A percentile compares a stretch with the other conserved stretches of the same genome.
Evolutionary conservation across 2,113 vertebrate species (phyloP).

Genomic region (Macrotus californicus): DNA sequence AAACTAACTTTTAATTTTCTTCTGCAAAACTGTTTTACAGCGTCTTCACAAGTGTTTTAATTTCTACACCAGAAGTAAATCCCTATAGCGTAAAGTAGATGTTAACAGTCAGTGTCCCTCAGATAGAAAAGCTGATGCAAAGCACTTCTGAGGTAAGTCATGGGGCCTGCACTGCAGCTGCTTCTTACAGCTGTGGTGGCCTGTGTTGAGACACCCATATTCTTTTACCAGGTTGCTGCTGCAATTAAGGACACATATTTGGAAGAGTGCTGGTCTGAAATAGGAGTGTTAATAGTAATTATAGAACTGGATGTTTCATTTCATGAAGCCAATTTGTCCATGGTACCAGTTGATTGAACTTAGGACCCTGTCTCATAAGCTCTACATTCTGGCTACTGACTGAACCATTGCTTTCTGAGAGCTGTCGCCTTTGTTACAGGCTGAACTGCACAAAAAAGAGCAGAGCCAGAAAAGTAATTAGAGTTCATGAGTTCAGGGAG

Average conservation of each 20-base stretch:
- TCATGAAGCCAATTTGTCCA: background rate
- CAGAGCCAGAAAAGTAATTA: background rate
- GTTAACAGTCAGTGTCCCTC: background rate
- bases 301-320: background rate
- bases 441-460: slow-evolving; percentile 3
- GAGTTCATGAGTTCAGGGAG: slow-evolving; percentile 4
- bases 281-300: background rate
- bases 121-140: background rate
- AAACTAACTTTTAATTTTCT: background rate
- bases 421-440: background rate
- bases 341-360: background rate
- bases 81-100: background rate
- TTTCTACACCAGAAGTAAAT: background rate
- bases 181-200: background rate
- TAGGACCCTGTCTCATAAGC: background rate
- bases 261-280: background rate
- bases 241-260: background rate
- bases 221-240: background rate
- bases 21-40: background rate
- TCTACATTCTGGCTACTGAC: background rate
- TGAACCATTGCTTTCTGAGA: slow-evolving; percentile 9
- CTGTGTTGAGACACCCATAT: background rate
- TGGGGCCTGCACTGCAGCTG: background rate
- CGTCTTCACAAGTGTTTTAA: background rate
- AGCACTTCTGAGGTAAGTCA: background rate